These are phyloP conservation scores for Arctocebus calabarensis DNA, from an alignment of 2,797 vertebrate species.

Conservation along the genomic window DNA sequence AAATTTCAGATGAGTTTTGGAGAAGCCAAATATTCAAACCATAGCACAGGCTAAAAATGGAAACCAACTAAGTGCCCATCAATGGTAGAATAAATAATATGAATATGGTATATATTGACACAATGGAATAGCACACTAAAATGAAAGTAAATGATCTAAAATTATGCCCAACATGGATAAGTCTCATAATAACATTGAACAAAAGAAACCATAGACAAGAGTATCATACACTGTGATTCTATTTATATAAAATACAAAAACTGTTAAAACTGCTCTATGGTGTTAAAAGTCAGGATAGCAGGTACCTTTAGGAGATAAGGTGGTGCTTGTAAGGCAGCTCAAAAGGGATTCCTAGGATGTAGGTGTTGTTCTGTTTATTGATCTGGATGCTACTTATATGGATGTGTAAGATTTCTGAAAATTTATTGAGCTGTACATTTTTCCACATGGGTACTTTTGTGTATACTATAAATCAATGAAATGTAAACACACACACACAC, in stretches of 20 bases:
- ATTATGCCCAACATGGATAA: background rate
- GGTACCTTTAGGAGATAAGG: background rate
- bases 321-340: background rate
- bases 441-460: background rate
- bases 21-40: background rate
- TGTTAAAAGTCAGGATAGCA: background rate
- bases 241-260: slow-evolving; percentile 31
- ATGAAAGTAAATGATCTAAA: background rate
- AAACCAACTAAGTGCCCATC: background rate
- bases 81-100: background rate
- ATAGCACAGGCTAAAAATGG: background rate
- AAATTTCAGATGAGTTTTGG: background rate
- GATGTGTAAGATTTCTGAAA: slow-evolving; percentile 3
- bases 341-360: background rate
- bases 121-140: background rate
- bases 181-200: background rate
- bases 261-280: background rate
- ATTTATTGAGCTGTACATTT: background rate
- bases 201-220: background rate
- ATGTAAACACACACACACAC: background rate
- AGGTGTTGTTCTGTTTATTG: background rate
- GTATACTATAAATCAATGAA: background rate
- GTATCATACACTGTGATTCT: background rate
- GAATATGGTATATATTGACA: background rate
- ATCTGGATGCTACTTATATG: background rate